phyloP scores from a whole-genome alignment of 1,140 invertebrate genomes.

The Dryas iulia region DNA sequence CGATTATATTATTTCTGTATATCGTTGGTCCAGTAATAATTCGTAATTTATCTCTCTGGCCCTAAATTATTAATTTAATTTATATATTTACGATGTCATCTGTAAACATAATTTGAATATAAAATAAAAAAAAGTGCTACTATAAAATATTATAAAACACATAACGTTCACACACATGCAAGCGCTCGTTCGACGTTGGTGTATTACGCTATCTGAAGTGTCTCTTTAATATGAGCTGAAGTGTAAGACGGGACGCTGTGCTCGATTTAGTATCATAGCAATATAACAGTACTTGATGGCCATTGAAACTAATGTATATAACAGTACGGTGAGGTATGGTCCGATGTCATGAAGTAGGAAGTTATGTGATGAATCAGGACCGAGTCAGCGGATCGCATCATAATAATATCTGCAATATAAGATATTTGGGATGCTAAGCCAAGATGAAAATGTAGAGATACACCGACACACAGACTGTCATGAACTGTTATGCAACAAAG shows the following conservation, averaged over 20 bases:
- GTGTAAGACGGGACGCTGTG: constrained; percentile 46
- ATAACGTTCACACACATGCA: constrained; percentile 63
- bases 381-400: constrained; percentile 44
- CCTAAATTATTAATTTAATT: neutral
- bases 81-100: neutral
- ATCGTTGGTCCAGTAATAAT: neutral
- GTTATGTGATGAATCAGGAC: constrained; percentile 54
- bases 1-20: neutral
- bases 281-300: constrained; percentile 48
- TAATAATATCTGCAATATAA: constrained; percentile 71
- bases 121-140: neutral
- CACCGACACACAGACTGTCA: constrained; percentile 64
- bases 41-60: neutral
- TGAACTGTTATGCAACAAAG: constrained; percentile 69
- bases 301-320: constrained; percentile 62
- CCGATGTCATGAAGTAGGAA: constrained; percentile 59
- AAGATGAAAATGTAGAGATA: constrained; percentile 69
- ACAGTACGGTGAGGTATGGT: constrained; percentile 58
- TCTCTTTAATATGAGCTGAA: constrained; percentile 34
- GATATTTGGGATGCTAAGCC: constrained; percentile 74
- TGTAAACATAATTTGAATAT: neutral
- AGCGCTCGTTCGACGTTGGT: constrained; percentile 33
- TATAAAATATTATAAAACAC: constrained; percentile 39
- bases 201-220: constrained; percentile 28
- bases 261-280: constrained; percentile 36